Base-by-base conservation (phyloP, 1,140 invertebrate species). In the Trialeurodes vaporariorum region DNA sequence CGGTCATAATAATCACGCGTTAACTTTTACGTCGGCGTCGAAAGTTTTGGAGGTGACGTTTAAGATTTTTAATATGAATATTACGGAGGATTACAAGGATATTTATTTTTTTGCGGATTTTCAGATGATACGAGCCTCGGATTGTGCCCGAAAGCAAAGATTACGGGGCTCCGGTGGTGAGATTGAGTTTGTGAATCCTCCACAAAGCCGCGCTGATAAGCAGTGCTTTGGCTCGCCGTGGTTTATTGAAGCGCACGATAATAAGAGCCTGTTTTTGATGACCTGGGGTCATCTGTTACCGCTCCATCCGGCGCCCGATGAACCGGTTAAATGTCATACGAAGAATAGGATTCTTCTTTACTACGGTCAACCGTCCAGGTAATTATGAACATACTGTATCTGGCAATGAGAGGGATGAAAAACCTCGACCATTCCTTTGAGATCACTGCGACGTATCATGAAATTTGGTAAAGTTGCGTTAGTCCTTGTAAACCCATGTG, bases 41-140 rank as follows among this genome's bases (percentile, higher is more conserved):
- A 27, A 68, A 27, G 22, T 59, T 70, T 79, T 83, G 24, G 86
- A 87, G 74, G 80, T 90, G 0, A 84, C 82, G 68, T 91, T 92
- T 74, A 82, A 81, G 0, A 83, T 92, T 1, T 86, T 83, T 0
- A 82, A 85, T 71, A 91, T 92, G 88, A 87, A 87, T 75, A 86
- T 89, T 25, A 86, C 85, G 12, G 88, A 93, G 75, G 90, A 92
- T 78, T 90, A 88, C 70, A 81, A 83, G 40, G 85, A 90, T 76
- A 90, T 89, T 75, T 86, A 84, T 71, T 93, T 93, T 77, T 88
- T 91, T 73, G 90, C 86, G 0, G 81, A 80, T 22, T 89, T 87
- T 76, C 82, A 89, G 75, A 81, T 86, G 49, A 76, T 88, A 17
- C 80, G 83, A 17, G 81, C 84, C 60, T 79, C 83, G 0, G 84